Conservation (phyloP, 2,888 invertebrate species). For the Bellardia bayeri region DNA sequence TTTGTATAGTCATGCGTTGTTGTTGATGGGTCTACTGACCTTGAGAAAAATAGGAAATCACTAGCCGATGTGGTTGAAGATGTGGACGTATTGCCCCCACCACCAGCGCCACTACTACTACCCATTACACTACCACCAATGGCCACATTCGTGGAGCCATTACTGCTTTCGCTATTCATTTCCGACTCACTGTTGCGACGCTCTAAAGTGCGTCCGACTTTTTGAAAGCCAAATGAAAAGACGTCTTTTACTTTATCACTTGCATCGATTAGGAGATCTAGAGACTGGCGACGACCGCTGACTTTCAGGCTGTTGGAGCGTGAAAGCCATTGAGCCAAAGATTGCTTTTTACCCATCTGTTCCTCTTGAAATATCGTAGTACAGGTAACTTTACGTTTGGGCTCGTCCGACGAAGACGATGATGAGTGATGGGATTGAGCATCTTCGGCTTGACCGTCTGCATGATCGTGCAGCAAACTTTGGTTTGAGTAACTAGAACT, state of each 20-base stretch:
- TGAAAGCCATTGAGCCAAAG: conserved; percentile 82
- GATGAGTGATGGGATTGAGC: conserved; percentile 81
- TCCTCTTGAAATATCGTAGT: conserved; percentile 83
- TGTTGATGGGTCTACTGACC: conserved; percentile 80
- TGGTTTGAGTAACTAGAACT: conserved; percentile 84
- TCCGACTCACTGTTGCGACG: conserved; percentile 90
- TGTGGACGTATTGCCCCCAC: conserved; percentile 55
- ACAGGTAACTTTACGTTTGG: conserved; percentile 83
- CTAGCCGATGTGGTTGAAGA: conserved; percentile 75
- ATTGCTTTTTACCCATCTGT: conserved; percentile 80
- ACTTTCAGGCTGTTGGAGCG: conserved; percentile 83
- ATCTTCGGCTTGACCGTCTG: conserved; percentile 75
- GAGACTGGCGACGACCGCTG: conserved; percentile 87
- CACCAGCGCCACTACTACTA: conserved; percentile 60
- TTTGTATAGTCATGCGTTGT: conserved; percentile 68
- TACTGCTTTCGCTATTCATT: conserved; percentile 81
- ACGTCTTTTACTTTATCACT: conserved; percentile 93
- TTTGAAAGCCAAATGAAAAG: conserved; percentile 90
- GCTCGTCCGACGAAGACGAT: conserved; percentile 82
- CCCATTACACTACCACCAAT: conserved; percentile 56
- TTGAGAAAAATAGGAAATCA: conserved; percentile 84
- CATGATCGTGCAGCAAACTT: conserved; percentile 82
- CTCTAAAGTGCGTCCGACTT: conserved; percentile 88
- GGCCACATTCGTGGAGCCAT: conserved; percentile 65
- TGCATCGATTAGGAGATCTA: conserved; percentile 91